Evolutionary conservation across 2,797 vertebrate genomes (phyloP).

Genomic region (Bradypodion ventrale): DNA sequence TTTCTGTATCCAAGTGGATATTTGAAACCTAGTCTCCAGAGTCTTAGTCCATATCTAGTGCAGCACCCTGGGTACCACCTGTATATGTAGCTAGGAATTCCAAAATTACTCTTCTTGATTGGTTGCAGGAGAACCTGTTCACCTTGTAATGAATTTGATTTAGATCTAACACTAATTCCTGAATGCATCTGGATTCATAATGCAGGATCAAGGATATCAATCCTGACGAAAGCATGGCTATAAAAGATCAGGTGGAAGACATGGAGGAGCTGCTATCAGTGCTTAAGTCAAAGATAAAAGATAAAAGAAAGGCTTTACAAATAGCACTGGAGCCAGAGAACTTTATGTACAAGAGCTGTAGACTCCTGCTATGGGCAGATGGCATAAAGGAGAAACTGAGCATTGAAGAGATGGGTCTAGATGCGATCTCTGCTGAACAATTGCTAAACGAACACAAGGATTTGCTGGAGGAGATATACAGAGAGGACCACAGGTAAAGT

Average conservation of each 20-base stretch:
- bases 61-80: background rate
- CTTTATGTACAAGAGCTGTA: constrained; percentile 80
- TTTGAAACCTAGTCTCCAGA: too few species aligned
- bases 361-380: constrained; percentile 77
- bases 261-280: constrained; percentile 80
- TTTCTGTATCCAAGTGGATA: too few species aligned
- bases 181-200: constrained; percentile 24
- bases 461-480: constrained; percentile 80
- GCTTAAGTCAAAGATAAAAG: constrained; percentile 71
- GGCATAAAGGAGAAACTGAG: constrained; percentile 74
- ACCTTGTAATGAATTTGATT: constrained; percentile 1
- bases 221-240: constrained; percentile 79
- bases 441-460: constrained; percentile 81
- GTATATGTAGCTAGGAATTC: background rate
- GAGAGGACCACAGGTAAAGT: constrained; percentile 80
- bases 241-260: constrained; percentile 79
- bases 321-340: constrained; percentile 68
- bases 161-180: background rate
- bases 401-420: constrained; percentile 75
- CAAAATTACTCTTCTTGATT: constrained; percentile 13
- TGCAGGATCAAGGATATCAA: constrained; percentile 83
- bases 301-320: constrained; percentile 66
- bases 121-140: background rate
- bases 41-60: too few species aligned
- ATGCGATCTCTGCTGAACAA: constrained; percentile 77